Evolutionary conservation across 2,888 invertebrate species (phyloP).

Genomic region (Dusona sp.): DNA sequence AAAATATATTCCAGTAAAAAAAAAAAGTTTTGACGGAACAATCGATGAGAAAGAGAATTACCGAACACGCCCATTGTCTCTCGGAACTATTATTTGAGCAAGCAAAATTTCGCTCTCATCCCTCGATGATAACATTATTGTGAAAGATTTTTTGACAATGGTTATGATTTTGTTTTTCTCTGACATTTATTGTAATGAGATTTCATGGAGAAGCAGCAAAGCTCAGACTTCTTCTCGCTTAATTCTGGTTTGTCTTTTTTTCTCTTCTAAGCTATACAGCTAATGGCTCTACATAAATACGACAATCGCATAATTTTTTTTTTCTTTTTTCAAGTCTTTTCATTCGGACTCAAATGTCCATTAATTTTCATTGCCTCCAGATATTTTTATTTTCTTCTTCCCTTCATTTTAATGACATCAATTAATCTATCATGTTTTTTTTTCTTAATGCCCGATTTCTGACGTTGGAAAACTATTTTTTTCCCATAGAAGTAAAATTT

Average conservation of each 20-base stretch:
- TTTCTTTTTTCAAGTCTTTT: constrained; percentile 39
- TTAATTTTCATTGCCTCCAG: background rate
- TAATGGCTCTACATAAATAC: constrained; percentile 59
- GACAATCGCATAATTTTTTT: constrained; percentile 52
- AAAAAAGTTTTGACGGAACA: background rate
- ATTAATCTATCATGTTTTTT: constrained; percentile 45
- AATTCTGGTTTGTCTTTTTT: constrained; percentile 38
- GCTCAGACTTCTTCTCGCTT: constrained; percentile 58
- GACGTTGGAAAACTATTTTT: constrained; percentile 49
- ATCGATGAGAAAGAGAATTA: constrained; percentile 12
- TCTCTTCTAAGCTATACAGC: constrained; percentile 55
- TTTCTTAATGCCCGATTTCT: constrained; percentile 59
- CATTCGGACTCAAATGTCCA: constrained; percentile 36
- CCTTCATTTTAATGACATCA: constrained; percentile 44
- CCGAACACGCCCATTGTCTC: constrained; percentile 26
- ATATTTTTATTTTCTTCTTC: constrained; percentile 13
- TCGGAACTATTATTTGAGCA: constrained; percentile 14
- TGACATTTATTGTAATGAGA: constrained; percentile 21
- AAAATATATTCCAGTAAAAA: background rate
- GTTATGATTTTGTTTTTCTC: constrained; percentile 16
- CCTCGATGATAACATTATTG: constrained; percentile 20
- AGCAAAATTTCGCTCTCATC: constrained; percentile 7
- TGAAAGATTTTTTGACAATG: constrained; percentile 46
- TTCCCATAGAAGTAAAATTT: constrained; percentile 19
- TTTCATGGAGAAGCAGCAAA: constrained; percentile 30